Conservation (phyloP, 2,888 invertebrate genomes). For the Diploptera punctata region DNA sequence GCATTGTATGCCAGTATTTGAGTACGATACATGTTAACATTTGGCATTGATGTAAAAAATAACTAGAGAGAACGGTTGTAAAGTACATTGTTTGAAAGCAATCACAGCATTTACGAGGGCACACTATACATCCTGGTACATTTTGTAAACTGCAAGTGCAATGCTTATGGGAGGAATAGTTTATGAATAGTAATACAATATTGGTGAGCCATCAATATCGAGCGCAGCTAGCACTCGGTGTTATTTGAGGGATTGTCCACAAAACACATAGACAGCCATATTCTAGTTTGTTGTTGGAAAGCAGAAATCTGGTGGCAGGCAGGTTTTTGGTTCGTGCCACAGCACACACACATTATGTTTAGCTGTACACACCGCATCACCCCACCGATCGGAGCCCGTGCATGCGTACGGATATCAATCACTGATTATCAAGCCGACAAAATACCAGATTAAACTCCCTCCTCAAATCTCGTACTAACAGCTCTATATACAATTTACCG, state of each 20-base stretch:
- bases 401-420: constrained; percentile 41
- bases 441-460: constrained; percentile 40
- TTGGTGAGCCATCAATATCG: constrained; percentile 38
- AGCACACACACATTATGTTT: constrained; percentile 26
- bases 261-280: constrained; percentile 30
- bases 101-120: constrained; percentile 10
- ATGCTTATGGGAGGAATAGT: constrained; percentile 28
- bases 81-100: no score
- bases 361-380: constrained; percentile 18
- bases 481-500: constrained; percentile 26
- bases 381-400: constrained; percentile 33
- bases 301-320: constrained; percentile 4
- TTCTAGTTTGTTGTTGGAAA: constrained; percentile 5
- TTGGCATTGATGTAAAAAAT: no score
- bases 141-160: constrained; percentile 17
- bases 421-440: constrained; percentile 42
- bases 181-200: constrained; percentile 40
- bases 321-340: constrained; percentile 16
- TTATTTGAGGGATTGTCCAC: constrained; percentile 35
- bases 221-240: constrained; percentile 32
- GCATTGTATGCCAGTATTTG: no score
- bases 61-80: no score
- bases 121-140: neutral
- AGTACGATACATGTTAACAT: no score
- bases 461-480: constrained; percentile 34